Base-by-base conservation (phyloP, 2,113 vertebrate genomes). In the Podocnemis expansa region DNA sequence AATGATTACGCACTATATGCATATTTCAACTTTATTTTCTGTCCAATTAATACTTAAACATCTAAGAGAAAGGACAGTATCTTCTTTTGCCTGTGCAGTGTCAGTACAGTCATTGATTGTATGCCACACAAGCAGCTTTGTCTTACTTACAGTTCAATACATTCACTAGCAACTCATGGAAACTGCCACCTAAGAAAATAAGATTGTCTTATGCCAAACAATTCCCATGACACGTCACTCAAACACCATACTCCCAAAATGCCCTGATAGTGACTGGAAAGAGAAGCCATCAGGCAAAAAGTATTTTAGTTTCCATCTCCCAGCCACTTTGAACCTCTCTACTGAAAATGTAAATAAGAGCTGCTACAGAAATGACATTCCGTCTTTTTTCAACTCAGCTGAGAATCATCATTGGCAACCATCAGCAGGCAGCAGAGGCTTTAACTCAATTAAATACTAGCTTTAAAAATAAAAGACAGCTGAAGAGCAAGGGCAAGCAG, bases 1-100 rank as follows among this genome's bases (percentile, higher is more conserved):
- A 90, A 87, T 88, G 38, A 85, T 47, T 16, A 12, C 34, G 31
- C 73, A 95, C 78, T 13, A 13, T n/a, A 93, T 93, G 91, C 78
- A 38, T 89, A 16, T 34, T 84, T 89, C 10, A 93, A 78, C 80
- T 90, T 88, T 80, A 87, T 54, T 45, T 93, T 82, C 89, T 47
- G n/a, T 22, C 45, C 84, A 93, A 89, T 80, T 92, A 56, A 92
- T 88, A 21, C 75, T 25, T n/a, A 89, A 73, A 84, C 84, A 89
- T 2, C 80, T 63, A 90, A 24, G 6, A 56, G 19, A 83, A 90
- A 60, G 89, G 5, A 82, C 9, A 79, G 7, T 67, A 19, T 79
- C 60, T 79, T 89, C 52, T 10, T 58, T 89, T 34, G 60, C 16
- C 38, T 24, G 27, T 27, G 24, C 54, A 83, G 95, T 67, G 54